Evolutionary conservation across 2,888 invertebrate genomes (phyloP), one percentile per base, ranked within the genome.

Genomic region (Tricholauxania praeusta): DNA sequence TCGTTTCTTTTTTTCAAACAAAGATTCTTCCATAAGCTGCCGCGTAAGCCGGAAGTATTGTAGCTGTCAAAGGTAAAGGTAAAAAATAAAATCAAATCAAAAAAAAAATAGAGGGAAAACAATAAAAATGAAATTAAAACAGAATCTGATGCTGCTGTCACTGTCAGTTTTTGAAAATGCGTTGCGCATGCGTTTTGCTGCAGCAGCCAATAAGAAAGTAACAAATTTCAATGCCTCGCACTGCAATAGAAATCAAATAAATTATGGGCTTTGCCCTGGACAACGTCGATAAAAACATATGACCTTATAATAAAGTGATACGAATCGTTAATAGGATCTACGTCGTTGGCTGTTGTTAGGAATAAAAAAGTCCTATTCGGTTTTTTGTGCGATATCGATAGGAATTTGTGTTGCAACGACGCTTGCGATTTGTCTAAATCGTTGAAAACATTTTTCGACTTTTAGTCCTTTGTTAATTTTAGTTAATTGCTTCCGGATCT

Each of bases 1-100:
- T n/a, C 28, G 15, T 32, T 32, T 39, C 47, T 47, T 67, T 57
- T 19, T 22, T 68, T 48, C n/a, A 28, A 28, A 49, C 28, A 48
- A 47, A 60, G 60, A 69, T 59, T 69, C 68, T 69, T 59, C 28
- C 59, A 28, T 69, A 69, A 69, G 59, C 68, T 51, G 68, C 68
- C 59, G 68, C 68, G 68, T 69, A 69, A 69, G 68, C 68, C 68
- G 68, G 68, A 69, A 69, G 68, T 69, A 67, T 67, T 57, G 67
- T 55, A 48, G 68, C 68, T 68, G 68, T 68, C 48, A 68, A 59
- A 65, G 22, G 51, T 55, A 39, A 39, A 39, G 39, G 39, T 39
- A 39, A 10, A 39, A 39, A 39, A 28, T 28, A 28, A 39, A 39
- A 39, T 39, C 39, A 39, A 39, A 39, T 32, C 60, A 17, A 32